Conservation (phyloP, 2,888 invertebrate species). For the Hydriomena furcata region DNA sequence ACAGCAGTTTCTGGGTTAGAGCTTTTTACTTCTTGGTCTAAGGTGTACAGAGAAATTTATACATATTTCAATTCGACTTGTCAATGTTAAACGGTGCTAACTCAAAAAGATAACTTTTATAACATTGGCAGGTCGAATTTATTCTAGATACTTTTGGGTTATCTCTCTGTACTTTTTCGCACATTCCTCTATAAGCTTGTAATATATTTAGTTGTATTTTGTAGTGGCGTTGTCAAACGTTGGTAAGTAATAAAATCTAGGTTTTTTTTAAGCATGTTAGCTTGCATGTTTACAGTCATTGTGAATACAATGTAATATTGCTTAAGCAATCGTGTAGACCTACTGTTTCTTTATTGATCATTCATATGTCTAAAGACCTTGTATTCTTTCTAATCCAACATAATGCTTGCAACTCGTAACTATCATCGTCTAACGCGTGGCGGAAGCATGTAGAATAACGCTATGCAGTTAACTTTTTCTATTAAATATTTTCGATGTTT, state of each 20-base stretch:
- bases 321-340: too few species aligned
- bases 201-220: constrained; percentile 22
- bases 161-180: constrained; percentile 64
- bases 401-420: too few species aligned
- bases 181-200: constrained; percentile 66
- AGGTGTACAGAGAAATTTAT: too few species aligned
- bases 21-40: constrained; percentile 17
- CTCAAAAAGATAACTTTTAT: background rate
- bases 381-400: too few species aligned
- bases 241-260: constrained; percentile 18
- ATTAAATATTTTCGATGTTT: too few species aligned
- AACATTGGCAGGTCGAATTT: constrained; percentile 26
- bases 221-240: constrained; percentile 8
- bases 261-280: constrained; percentile 2
- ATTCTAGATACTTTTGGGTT: constrained; percentile 26
- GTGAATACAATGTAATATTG: too few species aligned
- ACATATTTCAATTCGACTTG: constrained; percentile 15
- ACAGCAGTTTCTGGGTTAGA: constrained; percentile 34
- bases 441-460: too few species aligned
- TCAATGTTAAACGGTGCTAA: constrained; percentile 1
- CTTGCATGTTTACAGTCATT: background rate
- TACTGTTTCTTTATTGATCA: background rate
- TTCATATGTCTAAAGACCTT: too few species aligned
- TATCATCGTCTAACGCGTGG: too few species aligned
- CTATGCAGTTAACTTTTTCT: too few species aligned